A percentile compares a stretch with the other conserved stretches of the same genome.
phyloP scores from a whole-genome alignment of 2,113 vertebrate genomes.

The Bubo bubo region DNA sequence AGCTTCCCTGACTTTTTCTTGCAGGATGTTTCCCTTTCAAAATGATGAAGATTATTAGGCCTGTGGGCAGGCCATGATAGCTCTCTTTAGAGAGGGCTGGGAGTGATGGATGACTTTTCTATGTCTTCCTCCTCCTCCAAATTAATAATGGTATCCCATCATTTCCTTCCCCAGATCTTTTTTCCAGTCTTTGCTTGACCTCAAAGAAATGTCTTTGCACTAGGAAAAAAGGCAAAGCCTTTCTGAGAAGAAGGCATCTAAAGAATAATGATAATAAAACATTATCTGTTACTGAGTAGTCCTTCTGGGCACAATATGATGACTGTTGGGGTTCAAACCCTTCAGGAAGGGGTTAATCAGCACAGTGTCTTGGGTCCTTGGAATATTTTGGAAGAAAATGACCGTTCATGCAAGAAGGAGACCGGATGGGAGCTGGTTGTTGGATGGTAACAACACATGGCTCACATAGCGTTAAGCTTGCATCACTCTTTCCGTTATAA shows the following conservation, averaged over 20 bases:
- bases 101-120: slow-evolving; percentile 19
- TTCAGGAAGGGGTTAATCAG: slow-evolving; percentile 50
- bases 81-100: not conserved
- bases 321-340: not conserved
- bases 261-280: not conserved
- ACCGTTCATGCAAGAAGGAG: not conserved
- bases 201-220: not conserved
- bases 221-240: not conserved
- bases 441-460: slow-evolving; percentile 49
- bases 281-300: not conserved
- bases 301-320: not conserved
- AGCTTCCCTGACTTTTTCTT: slow-evolving; percentile 19
- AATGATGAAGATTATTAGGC: slow-evolving; percentile 48
- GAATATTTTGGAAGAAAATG: slow-evolving; percentile 17
- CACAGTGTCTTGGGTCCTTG: not conserved
- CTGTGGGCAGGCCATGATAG: slow-evolving; percentile 9
- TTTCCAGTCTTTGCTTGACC: not conserved
- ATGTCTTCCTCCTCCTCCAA: not conserved
- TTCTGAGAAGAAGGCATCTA: not conserved
- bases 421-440: slow-evolving; percentile 1
- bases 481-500: slow-evolving; percentile 61
- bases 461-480: slow-evolving; percentile 42
- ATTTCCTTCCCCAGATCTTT: not conserved
- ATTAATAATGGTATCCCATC: not conserved
- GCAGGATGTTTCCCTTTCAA: slow-evolving; percentile 12